phyloP scores from a whole-genome alignment of 2,888 invertebrate genomes.

The Drosophila koepferae region DNA sequence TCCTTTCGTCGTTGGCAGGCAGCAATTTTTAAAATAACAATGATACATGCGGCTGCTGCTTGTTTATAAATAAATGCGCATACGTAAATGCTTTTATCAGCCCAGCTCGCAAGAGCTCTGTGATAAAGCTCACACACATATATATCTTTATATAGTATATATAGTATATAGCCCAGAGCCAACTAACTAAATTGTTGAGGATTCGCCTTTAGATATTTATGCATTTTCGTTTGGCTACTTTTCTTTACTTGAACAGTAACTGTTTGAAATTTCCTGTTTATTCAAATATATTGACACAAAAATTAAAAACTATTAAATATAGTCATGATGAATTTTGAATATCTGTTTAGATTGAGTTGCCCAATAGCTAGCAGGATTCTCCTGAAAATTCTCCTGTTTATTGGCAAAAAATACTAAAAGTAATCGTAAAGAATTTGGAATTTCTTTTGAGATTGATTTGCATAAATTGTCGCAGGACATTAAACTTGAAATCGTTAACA shows the following conservation, averaged over 20 bases:
- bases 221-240: not conserved
- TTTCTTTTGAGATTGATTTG: not conserved
- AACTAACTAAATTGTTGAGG: not conserved
- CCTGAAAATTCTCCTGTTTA: not conserved
- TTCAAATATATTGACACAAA: not conserved
- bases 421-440: not conserved
- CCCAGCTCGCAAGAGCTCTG: slow-evolving; percentile 40
- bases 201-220: not conserved
- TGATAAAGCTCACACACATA: slow-evolving; percentile 59
- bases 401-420: not conserved
- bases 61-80: slow-evolving; percentile 79
- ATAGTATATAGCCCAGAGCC: not conserved
- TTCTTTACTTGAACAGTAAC: not conserved
- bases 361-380: not conserved
- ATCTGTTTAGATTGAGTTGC: not conserved
- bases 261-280: not conserved
- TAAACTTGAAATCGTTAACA: no score
- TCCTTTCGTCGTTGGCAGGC: slow-evolving; percentile 61
- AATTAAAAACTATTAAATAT: not conserved
- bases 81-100: slow-evolving; percentile 78
- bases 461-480: not conserved
- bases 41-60: slow-evolving; percentile 76
- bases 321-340: not conserved
- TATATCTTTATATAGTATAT: no score
- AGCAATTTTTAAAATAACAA: slow-evolving; percentile 79